Percentiles rank a stretch among this genome's conserved stretches.
These are phyloP conservation scores for Oeneis ivallda DNA, from an alignment of 2,888 invertebrate species.

Conservation along the genomic window DNA sequence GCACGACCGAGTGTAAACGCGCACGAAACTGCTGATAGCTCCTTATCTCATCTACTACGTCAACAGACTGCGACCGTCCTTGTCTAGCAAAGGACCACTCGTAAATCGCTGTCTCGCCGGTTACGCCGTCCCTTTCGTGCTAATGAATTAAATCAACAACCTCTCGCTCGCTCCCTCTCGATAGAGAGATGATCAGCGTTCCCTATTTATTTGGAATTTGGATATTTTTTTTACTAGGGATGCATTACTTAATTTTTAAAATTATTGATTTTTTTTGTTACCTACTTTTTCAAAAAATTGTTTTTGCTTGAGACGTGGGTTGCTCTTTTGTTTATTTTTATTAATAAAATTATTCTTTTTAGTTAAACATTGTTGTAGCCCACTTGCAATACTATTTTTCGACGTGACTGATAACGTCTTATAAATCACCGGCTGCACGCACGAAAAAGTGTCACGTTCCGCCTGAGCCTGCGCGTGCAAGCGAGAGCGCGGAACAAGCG, in stretches of 20 bases:
- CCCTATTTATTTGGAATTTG: slow-evolving; percentile 69
- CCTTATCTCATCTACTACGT: slow-evolving; percentile 80
- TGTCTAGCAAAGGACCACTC: slow-evolving; percentile 48
- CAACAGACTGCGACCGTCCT: slow-evolving; percentile 68
- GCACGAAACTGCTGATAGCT: slow-evolving; percentile 71
- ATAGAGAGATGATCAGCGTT: slow-evolving; percentile 65
- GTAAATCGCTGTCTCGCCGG: slow-evolving; percentile 49
- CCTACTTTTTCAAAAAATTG: neutral
- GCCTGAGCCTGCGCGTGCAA: too few species aligned
- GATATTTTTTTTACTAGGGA: slow-evolving; percentile 50
- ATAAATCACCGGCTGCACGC: too few species aligned
- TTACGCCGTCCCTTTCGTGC: slow-evolving; percentile 60
- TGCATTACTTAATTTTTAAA: slow-evolving; percentile 25
- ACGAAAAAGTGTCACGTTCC: too few species aligned
- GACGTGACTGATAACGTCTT: too few species aligned
- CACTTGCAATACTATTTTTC: too few species aligned
- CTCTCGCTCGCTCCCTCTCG: slow-evolving; percentile 76
- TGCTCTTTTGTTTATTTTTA: neutral
- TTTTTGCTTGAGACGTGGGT: neutral
- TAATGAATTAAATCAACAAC: slow-evolving; percentile 82
- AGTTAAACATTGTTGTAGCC: too few species aligned
- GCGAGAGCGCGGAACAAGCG: too few species aligned
- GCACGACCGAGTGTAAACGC: slow-evolving; percentile 59
- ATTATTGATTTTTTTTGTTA: slow-evolving; percentile 21
- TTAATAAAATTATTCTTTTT: too few species aligned